Evolutionary conservation across 2,797 vertebrate species (phyloP), one percentile per base, ranked within the genome.

Genomic region (Ctenosaura bakeri): DNA sequence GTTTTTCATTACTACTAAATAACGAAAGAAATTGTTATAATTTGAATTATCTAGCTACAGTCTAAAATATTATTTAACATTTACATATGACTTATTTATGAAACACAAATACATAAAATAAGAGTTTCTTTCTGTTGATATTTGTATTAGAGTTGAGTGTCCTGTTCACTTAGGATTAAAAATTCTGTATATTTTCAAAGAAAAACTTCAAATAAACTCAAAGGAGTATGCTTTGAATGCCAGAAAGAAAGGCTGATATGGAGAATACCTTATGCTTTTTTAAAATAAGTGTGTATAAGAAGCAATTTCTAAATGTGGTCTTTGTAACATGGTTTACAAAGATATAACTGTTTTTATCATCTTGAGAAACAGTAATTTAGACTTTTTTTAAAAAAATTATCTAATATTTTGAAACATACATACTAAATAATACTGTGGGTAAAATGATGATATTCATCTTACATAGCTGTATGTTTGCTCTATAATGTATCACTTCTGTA

Each of bases 401-500:
- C 20, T 1, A 90, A 90, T 92, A 80, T 74, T 93, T 93, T 93
- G 93, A 91, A 35, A 0, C 91, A 87, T 86, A 87, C 79, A 82
- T 94, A 74, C 89, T 54, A 83, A 95, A 94, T 95, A 93, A 85
- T 92, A 22, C 87, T 46, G 83, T 85, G 29, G 91, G 85, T 46
- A 92, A 96, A 96, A 94, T 62, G 80, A 64, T 4, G 0, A 26
- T 94, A 86, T 94, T 96, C 90, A 46, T 95, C 93, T 94, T 93
- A 83, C 88, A 56, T 90, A 91, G 90, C 92, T 94, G 80, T 86
- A 95, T 88, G 91, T 94, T 95, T 94, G 88, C 42, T 80, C 86
- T 88, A 71, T 91, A 94, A 94, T 93, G 79, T 88, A 59, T 93
- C 96, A 80, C 96, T 97, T 97, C 95, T 90, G n/a, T 95, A 77